A percentile compares a stretch with the other conserved stretches of the same genome.
Conservation (phyloP, 2,888 invertebrate genomes). For the Taenaris catops region DNA sequence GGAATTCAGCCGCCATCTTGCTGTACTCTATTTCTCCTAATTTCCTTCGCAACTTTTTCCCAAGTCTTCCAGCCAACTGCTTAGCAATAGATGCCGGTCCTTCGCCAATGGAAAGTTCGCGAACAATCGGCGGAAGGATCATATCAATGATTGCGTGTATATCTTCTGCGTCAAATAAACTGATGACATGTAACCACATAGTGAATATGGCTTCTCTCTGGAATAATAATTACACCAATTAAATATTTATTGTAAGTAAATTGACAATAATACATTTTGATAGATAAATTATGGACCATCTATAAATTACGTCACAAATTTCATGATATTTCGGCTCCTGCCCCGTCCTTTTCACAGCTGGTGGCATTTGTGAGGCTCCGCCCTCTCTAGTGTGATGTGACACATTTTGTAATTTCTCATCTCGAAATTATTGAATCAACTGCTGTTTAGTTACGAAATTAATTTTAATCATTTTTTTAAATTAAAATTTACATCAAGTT, state of each 20-base stretch:
- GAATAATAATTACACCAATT: conserved; percentile 23
- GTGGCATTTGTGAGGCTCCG: too few relatives aligned
- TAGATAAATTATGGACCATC: neutral
- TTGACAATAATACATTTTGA: neutral
- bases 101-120: conserved; percentile 89
- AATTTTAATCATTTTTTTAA: too few relatives aligned
- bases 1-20: conserved; percentile 82
- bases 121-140: conserved; percentile 86
- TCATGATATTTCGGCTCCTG: too few relatives aligned
- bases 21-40: conserved; percentile 89
- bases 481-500: too few relatives aligned
- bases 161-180: conserved; percentile 80
- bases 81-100: conserved; percentile 82
- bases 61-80: conserved; percentile 86
- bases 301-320: neutral
- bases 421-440: too few relatives aligned
- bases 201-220: conserved; percentile 90
- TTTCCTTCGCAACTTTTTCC: conserved; percentile 85
- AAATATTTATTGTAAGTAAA: neutral
- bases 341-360: too few relatives aligned
- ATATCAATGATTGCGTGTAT: conserved; percentile 81
- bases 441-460: too few relatives aligned
- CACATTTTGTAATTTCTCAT: too few relatives aligned
- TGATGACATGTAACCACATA: conserved; percentile 88
- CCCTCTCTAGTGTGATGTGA: too few relatives aligned